Base-by-base conservation (phyloP, 2,888 invertebrate species). In the Papilio demoleus region DNA sequence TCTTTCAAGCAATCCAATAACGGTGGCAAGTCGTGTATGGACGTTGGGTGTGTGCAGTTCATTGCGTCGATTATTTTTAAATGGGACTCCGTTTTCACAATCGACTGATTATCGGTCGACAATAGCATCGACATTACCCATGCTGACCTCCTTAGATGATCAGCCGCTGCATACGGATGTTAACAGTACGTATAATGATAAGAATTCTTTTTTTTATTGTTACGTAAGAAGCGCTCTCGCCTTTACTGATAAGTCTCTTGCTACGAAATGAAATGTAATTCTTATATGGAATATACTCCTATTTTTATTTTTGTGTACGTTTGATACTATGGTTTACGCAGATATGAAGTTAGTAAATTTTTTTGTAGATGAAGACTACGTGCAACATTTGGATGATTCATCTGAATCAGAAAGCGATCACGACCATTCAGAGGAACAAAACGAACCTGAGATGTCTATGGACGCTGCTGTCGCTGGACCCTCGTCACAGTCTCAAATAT, bases 31-130 rank as follows among this genome's bases (percentile, higher is more conserved):
- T 70, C 87, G 90, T 1, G 76, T 92, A 0, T 92, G 92, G 92
- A 91, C 88, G 1, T 75, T 92, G 63, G 90, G 87, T 0, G 87
- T 91, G 12, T 92, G 92, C 75, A 81, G 84, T 11, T 81, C 88
- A 1, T 82, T 92, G 2, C 86, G 91, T 6, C 81, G 77, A 1
- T 76, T 92, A 22, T 84, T 82, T 9, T 71, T 92, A 58, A 74
- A 74, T 1, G 88, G 89, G 1, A 83, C 88, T 4, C 86, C 86
- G 0, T 79, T 84, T 11, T 79, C 90, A 1, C 81, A 86, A 53
- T 72, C 76, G 9, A 72, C 77, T 1, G 78, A 84, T 45, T 92
- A 92, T 67, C 83, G 88, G 2, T 68, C 81, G 0, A 73, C 79
- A 1, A 83, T 91, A 1, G 87, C 87, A 0, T 70, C 84, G 0